phyloP scores from a whole-genome alignment of 2,797 vertebrate genomes.

The Coluber constrictor region DNA sequence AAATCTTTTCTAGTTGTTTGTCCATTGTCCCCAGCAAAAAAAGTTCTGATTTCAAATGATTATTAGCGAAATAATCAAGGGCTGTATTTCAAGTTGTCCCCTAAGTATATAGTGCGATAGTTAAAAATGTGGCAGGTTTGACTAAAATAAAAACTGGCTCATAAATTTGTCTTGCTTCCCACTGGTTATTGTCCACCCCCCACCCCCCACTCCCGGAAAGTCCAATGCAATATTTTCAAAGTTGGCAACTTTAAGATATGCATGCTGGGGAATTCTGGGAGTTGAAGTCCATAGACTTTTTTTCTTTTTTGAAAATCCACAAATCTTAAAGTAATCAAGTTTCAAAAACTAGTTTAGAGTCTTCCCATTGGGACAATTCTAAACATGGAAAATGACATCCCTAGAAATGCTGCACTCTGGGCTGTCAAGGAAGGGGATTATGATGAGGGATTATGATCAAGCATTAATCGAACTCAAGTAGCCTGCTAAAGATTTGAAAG shows the following conservation, averaged over 20 bases:
- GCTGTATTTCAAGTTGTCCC: background rate
- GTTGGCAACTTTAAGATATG: background rate
- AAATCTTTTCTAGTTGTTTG: background rate
- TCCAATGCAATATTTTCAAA: background rate
- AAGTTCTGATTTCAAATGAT: background rate
- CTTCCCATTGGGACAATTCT: background rate
- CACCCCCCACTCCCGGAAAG: background rate
- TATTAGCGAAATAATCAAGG: background rate
- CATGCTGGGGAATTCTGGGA: background rate
- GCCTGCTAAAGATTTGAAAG: background rate
- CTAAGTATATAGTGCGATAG: background rate
- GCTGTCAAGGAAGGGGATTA: background rate
- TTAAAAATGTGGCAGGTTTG: background rate
- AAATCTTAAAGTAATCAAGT: background rate
- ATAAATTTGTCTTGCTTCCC: background rate
- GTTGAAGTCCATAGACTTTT: background rate
- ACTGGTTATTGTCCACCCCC: background rate
- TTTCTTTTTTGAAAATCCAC: background rate
- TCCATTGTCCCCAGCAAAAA: background rate
- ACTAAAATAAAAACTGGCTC: background rate
- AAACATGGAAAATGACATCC: background rate
- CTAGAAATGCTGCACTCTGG: background rate
- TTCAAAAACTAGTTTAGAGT: background rate
- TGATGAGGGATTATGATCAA: background rate
- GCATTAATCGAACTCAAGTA: background rate